Conservation (phyloP, 1,140 invertebrate genomes). For the Drosophila nigrodunni region DNA sequence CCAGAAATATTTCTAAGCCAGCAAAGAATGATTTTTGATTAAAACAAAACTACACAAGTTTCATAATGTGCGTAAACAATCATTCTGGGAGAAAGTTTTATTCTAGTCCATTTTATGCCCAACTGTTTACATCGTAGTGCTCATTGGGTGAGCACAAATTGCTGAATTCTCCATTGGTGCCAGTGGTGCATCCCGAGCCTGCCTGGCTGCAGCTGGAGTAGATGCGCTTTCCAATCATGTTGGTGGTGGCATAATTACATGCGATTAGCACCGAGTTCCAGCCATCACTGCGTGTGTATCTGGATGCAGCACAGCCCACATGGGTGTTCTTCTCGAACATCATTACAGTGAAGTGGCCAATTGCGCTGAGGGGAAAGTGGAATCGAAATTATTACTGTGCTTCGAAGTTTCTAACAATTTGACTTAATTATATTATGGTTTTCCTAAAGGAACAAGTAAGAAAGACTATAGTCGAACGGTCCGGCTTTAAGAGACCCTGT, state of each 20-base stretch:
- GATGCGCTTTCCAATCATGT: conserved; percentile 56
- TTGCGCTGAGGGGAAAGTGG: conserved; percentile 26
- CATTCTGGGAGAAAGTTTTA: background rate
- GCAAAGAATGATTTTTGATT: too few species aligned
- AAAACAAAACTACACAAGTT: too few species aligned
- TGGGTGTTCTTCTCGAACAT: conserved; percentile 61
- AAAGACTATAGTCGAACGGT: too few species aligned
- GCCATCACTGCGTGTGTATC: conserved; percentile 30
- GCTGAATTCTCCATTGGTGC: conserved; percentile 49
- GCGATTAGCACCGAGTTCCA: conserved; percentile 52
- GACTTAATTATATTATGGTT: too few species aligned
- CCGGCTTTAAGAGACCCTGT: too few species aligned
- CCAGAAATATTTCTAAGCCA: too few species aligned
- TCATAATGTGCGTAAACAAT: background rate
- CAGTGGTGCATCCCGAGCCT: conserved; percentile 50
- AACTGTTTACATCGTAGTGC: conserved; percentile 64
- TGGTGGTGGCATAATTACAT: conserved; percentile 70
- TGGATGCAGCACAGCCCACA: conserved; percentile 64
- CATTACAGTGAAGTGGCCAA: conserved; percentile 75
- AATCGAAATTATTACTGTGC: too few species aligned
- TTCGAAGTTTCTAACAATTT: too few species aligned
- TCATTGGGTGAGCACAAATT: conserved; percentile 67
- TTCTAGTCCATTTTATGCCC: conserved; percentile 4
- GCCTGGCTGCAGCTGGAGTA: conserved; percentile 48
- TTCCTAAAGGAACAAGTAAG: too few species aligned